Evolutionary conservation across 1,140 invertebrate species (phyloP).

Genomic region (Branchinecta lindahli): DNA sequence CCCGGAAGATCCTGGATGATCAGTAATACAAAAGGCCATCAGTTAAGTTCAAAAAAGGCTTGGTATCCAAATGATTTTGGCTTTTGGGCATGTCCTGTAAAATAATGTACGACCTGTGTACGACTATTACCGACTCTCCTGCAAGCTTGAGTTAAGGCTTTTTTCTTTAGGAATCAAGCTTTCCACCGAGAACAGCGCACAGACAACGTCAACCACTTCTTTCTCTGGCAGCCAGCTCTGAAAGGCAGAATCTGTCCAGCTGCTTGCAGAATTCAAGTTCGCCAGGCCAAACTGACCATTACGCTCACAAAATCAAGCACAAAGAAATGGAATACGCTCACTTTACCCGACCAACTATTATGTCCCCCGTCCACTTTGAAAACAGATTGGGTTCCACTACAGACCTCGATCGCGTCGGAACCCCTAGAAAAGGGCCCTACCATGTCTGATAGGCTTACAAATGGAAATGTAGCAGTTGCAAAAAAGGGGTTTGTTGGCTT

Average conservation of each 20-base stretch:
- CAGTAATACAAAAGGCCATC: too few species aligned
- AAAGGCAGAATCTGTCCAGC: neutral
- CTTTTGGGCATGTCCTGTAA: too few species aligned
- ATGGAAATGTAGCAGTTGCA: too few species aligned
- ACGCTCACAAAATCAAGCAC: neutral
- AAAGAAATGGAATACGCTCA: neutral
- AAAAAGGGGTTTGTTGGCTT: constrained; percentile 35
- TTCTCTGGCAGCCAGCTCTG: neutral
- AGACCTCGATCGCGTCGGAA: too few species aligned
- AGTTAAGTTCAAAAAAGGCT: too few species aligned
- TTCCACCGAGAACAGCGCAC: neutral
- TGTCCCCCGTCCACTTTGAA: neutral
- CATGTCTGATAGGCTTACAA: too few species aligned
- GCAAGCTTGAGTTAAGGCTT: neutral
- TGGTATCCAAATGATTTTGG: too few species aligned
- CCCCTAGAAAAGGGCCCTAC: too few species aligned
- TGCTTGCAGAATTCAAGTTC: neutral
- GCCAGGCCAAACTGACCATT: neutral
- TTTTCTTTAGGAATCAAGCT: neutral
- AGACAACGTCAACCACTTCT: neutral
- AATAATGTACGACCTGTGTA: too few species aligned
- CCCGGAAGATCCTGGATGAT: too few species aligned
- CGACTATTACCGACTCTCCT: too few species aligned
- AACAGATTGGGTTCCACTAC: too few species aligned
- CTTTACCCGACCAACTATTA: neutral